Evolutionary conservation across 2,113 vertebrate genomes (phyloP).

Genomic region (Chloebia gouldiae): DNA sequence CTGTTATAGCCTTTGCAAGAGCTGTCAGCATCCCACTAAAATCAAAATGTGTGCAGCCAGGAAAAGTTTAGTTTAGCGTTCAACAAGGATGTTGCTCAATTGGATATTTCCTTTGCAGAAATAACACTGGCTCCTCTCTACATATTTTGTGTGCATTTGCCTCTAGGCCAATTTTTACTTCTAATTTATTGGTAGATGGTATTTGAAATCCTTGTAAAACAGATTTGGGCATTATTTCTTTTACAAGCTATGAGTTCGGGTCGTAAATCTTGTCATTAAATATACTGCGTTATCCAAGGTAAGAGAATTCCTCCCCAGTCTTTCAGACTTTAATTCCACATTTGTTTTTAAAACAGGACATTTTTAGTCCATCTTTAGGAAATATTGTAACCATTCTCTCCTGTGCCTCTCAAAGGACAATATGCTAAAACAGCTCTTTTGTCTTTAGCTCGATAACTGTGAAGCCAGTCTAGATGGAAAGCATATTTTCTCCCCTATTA

Average conservation of each 20-base stretch:
- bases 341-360: neutral
- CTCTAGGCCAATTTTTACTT: neutral
- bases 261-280: neutral
- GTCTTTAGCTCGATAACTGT: neutral
- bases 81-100: neutral
- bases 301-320: neutral
- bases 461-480: neutral
- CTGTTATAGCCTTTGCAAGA: neutral
- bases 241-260: neutral
- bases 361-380: neutral
- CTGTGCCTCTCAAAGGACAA: neutral
- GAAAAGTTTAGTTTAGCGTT: neutral
- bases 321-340: neutral
- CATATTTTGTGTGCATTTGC: neutral
- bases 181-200: neutral
- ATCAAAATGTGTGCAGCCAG: neutral
- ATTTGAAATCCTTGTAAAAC: neutral
- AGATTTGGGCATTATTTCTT: neutral
- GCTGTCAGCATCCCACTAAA: neutral
- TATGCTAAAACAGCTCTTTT: neutral
- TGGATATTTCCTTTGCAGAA: neutral
- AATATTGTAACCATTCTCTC: neutral
- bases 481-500: neutral
- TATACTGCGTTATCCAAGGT: neutral
- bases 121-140: neutral